These are phyloP conservation scores for Chelon auratus DNA, from an alignment of 2,797 vertebrate genomes.

Conservation along the genomic window DNA sequence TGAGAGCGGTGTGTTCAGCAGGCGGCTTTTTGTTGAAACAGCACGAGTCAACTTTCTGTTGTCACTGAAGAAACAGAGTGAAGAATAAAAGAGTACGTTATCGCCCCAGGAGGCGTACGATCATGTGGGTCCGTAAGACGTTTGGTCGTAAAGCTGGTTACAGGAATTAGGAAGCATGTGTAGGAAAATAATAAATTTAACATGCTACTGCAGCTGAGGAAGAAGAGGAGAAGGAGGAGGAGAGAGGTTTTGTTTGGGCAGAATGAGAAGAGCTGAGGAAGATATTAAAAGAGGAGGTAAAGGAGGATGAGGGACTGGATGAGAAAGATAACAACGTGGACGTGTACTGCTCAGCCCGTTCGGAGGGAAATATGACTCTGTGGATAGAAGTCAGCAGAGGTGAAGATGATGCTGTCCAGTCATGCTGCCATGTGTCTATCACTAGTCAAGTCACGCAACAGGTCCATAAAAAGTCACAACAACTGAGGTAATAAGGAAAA, in stretches of 20 bases:
- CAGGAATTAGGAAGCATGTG: neutral
- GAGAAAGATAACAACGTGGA: neutral
- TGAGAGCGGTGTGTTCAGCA: neutral
- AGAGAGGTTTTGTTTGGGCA: too few species aligned
- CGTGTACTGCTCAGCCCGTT: neutral
- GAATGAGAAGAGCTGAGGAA: too few species aligned
- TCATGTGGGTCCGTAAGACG: neutral
- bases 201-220: neutral
- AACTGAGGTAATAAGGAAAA: conserved; percentile 45
- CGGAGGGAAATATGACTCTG: conserved; percentile 26
- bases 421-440: conserved; percentile 44
- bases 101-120: neutral
- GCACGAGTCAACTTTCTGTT: too few species aligned
- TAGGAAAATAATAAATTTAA: neutral
- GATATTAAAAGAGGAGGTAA: neutral
- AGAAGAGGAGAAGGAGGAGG: neutral
- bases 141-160: too few species aligned
- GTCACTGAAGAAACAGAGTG: too few species aligned
- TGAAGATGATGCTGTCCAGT: conserved; percentile 18
- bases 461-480: conserved; percentile 50
- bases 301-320: conserved; percentile 10
- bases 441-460: conserved; percentile 40
- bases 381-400: conserved; percentile 9
- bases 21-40: too few species aligned
- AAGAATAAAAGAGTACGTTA: too few species aligned